These are phyloP conservation scores for Aethina tumida DNA, from an alignment of 1,140 invertebrate species.

Conservation along the genomic window DNA sequence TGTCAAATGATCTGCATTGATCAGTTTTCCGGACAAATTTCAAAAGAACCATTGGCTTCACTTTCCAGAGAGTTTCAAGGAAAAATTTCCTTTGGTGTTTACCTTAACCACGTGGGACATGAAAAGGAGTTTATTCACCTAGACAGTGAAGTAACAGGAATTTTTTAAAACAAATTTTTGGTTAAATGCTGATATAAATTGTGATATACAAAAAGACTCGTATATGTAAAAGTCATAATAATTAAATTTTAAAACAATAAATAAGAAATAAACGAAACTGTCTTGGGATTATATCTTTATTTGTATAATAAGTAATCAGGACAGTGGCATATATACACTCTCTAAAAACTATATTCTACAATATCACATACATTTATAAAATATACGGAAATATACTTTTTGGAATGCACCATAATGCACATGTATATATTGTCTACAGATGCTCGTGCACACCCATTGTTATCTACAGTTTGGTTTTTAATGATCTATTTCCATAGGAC, in stretches of 20 bases:
- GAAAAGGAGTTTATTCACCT: too few species aligned
- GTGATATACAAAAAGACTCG: background rate
- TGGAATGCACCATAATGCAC: slow-evolving; percentile 29
- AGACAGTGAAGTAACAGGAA: background rate
- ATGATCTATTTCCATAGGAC: slow-evolving; percentile 18
- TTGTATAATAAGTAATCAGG: slow-evolving; percentile 9
- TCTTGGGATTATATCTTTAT: too few species aligned
- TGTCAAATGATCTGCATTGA: slow-evolving; percentile 94
- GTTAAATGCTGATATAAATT: background rate
- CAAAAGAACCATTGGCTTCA: slow-evolving; percentile 74
- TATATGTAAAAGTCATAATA: background rate
- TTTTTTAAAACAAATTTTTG: slow-evolving; percentile 5
- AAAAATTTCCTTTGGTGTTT: slow-evolving; percentile 70
- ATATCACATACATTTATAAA: slow-evolving; percentile 31
- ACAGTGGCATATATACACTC: slow-evolving; percentile 24
- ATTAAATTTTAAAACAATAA: slow-evolving; percentile 4
- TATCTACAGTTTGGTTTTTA: slow-evolving; percentile 9
- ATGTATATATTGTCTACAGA: slow-evolving; percentile 28
- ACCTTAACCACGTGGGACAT: slow-evolving; percentile 37
- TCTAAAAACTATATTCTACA: slow-evolving; percentile 16
- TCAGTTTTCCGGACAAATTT: slow-evolving; percentile 69
- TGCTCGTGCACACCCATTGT: slow-evolving; percentile 17
- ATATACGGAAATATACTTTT: slow-evolving; percentile 28
- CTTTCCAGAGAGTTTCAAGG: slow-evolving; percentile 62
- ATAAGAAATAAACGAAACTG: too few species aligned